Percentiles rank a stretch among this genome's conserved stretches.
Conservation (phyloP, 2,797 vertebrate genomes). For the Pterois miles region DNA sequence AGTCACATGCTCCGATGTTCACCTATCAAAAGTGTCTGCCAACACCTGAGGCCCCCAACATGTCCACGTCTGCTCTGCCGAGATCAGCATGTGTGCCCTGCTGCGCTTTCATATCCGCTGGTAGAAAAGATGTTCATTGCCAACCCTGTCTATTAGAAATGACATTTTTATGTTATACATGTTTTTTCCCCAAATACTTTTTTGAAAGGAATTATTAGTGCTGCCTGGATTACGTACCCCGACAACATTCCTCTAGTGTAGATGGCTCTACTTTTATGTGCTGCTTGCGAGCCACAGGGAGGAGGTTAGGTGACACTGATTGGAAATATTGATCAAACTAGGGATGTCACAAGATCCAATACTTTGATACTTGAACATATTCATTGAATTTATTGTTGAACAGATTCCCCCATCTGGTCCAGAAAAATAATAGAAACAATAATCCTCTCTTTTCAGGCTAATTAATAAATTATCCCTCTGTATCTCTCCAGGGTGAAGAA, state of each 20-base stretch:
- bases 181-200: not conserved
- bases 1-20: not conserved
- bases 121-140: not conserved
- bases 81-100: not conserved
- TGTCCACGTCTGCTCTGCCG: not conserved
- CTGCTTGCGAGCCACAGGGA: not conserved
- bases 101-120: not conserved
- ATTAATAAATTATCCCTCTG: not conserved
- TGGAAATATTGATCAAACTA: too few relatives aligned
- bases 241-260: not conserved
- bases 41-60: constrained; percentile 30
- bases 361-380: too few relatives aligned
- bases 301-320: too few relatives aligned
- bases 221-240: not conserved
- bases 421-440: not conserved
- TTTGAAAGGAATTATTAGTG: not conserved
- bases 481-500: constrained; percentile 82
- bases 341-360: not conserved
- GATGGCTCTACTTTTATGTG: not conserved
- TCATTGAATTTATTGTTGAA: too few relatives aligned
- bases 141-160: not conserved
- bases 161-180: not conserved
- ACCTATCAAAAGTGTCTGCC: constrained; percentile 17
- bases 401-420: not conserved
- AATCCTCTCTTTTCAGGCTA: not conserved